Base-by-base conservation (phyloP, 2,888 invertebrate species). In the Arctia plantaginis region DNA sequence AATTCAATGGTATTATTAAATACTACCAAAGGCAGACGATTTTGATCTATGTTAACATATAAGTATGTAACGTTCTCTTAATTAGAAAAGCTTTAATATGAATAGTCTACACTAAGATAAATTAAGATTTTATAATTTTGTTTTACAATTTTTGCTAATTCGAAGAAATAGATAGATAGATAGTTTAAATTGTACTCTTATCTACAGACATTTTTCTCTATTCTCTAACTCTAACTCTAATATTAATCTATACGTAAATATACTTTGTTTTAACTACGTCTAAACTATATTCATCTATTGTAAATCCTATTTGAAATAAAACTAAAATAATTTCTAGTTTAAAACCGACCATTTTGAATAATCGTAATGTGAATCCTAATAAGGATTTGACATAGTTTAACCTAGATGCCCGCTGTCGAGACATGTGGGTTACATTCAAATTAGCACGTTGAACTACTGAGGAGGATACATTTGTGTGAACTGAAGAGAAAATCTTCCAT, bases 401-500 rank as follows among this genome's bases (percentile, higher is more conserved):
- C 62, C 62, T 62, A 62, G 62, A 62, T 62, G 62, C 0, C 10
- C 1, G 8, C 1, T 20, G 44, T n/a, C 30, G 23, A 27, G 33
- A 68, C 41, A 47, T 73, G 47, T 73, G 47, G 68, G 59, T 66
- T 64, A 66, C 51, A 65, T 65, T 39, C 18, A 55, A 65, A 69
- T 73, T 30, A 64, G 51, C 27, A 47, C 30, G 41, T 47, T 30
- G 13, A 62, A 67, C 64, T 62, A 47, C 13, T 41, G 59, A 70
- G 23, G 47, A 71, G 67, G 67, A 74, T 39, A 15, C 39, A 41
- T 51, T 51, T 35, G 71, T 64, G 44, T 33, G 66, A 35, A 74
- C 71, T 59, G 23, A 66, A 66, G 75, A 72, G 75, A 72, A 72
- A 75, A 69, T 69, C 44, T 70, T 75, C 69, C 72, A 72, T 75